Evolutionary conservation across 2,888 invertebrate genomes (phyloP).

Genomic region (Melieria omissa): DNA sequence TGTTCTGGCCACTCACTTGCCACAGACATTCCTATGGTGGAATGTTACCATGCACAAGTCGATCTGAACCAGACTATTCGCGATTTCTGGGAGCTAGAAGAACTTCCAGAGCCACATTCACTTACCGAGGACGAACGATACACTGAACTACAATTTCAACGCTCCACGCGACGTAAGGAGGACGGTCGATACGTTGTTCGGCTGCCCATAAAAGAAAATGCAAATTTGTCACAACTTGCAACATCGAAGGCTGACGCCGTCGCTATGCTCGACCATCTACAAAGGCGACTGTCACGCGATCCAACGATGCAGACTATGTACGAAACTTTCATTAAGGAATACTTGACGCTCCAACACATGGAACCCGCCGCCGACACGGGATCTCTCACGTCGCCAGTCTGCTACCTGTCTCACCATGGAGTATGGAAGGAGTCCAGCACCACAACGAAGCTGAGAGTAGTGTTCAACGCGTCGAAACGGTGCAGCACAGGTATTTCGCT

Average conservation of each 20-base stretch:
- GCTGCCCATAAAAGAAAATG: not conserved
- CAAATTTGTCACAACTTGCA: not conserved
- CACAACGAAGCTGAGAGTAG: conserved; percentile 3
- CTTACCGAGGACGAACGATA: not conserved
- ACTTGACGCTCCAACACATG: conserved; percentile 8
- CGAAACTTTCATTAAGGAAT: not conserved
- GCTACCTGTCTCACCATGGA: no score
- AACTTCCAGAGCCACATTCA: conserved; percentile 4
- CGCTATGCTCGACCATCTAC: not conserved
- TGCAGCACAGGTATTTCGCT: not conserved
- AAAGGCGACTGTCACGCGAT: not conserved
- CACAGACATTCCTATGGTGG: not conserved
- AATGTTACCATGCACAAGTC: conserved; percentile 5
- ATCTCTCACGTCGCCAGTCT: no score
- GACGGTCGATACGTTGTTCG: not conserved
- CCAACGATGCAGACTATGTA: not conserved
- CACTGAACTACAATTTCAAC: not conserved
- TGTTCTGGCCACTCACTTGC: not conserved
- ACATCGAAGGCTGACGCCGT: not conserved
- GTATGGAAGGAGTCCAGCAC: conserved; percentile 10
- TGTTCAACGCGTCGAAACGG: not conserved
- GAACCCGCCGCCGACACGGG: not conserved
- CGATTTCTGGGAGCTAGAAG: conserved; percentile 28
- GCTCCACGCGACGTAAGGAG: not conserved
- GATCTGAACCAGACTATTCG: conserved; percentile 16